Conservation (phyloP, 2,888 invertebrate species). For the Mesodorylaimus sp. region DNA sequence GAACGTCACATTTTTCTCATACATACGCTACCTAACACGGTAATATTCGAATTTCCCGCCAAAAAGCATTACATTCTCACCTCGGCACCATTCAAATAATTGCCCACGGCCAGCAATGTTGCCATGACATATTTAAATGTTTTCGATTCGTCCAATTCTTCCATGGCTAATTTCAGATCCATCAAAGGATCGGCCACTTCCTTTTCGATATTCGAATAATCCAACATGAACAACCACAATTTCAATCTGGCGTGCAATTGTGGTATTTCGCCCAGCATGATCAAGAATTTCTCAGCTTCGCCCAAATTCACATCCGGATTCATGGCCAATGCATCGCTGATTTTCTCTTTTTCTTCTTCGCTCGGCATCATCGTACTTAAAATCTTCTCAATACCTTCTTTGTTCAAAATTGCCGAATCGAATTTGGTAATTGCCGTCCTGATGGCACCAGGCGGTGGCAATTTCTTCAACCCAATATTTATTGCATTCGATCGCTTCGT, state of each 20-base stretch:
- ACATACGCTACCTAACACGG: neutral
- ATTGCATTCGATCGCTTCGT: slow-evolving; percentile 95
- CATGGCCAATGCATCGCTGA: slow-evolving; percentile 79
- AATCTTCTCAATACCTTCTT: slow-evolving; percentile 94
- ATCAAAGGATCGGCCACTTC: slow-evolving; percentile 96
- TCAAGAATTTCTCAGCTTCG: slow-evolving; percentile 92
- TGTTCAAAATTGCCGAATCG: slow-evolving; percentile 91
- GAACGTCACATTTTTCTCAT: slow-evolving; percentile 1
- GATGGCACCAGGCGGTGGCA: slow-evolving; percentile 89
- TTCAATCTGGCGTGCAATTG: slow-evolving; percentile 78
- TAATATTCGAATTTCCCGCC: no score
- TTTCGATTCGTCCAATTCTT: slow-evolving; percentile 67
- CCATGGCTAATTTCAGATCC: slow-evolving; percentile 92
- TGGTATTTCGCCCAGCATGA: slow-evolving; percentile 81
- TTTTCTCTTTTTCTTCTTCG: slow-evolving; percentile 84
- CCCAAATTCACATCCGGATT: slow-evolving; percentile 76
- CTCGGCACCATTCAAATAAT: slow-evolving; percentile 73
- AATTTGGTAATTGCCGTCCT: slow-evolving; percentile 98
- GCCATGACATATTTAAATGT: slow-evolving; percentile 88
- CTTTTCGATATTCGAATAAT: slow-evolving; percentile 86
- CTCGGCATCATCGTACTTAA: slow-evolving; percentile 84
- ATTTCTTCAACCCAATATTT: slow-evolving; percentile 94
- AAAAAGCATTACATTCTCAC: slow-evolving; percentile 32
- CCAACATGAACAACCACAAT: slow-evolving; percentile 94
- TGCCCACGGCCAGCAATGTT: slow-evolving; percentile 78